Evolutionary conservation across 92 coral and sea anemone species (phyloP).

Genomic region (Nematostella vectensis): DNA sequence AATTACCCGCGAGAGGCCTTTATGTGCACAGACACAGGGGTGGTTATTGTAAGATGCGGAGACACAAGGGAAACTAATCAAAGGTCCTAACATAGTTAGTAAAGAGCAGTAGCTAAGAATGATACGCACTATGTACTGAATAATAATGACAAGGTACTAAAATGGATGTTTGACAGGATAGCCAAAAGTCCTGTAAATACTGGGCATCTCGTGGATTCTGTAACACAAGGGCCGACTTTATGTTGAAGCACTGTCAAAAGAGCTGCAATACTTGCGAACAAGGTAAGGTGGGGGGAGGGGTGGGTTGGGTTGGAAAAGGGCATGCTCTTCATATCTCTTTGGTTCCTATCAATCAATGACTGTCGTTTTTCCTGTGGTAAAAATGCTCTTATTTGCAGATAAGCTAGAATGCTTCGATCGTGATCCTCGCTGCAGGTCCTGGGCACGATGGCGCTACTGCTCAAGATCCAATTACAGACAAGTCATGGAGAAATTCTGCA

Average conservation of each 20-base stretch:
- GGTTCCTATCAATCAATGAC: not conserved
- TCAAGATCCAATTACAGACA: conserved; percentile 22
- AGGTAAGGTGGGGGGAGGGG: conserved; percentile 17
- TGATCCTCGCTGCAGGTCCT: conserved; percentile 58
- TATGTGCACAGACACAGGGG: too few relatives aligned
- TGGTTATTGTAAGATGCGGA: too few relatives aligned
- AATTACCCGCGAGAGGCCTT: too few relatives aligned
- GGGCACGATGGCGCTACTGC: conserved; percentile 66
- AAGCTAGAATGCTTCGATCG: conserved; percentile 50
- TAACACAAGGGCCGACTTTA: conserved; percentile 50
- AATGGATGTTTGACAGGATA: conserved; percentile 42
- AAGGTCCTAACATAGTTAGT: too few relatives aligned
- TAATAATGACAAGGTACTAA: too few relatives aligned
- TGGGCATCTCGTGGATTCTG: conserved; percentile 68
- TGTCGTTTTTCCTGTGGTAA: too few relatives aligned
- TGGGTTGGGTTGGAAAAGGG: not conserved
- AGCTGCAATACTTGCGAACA: conserved; percentile 68
- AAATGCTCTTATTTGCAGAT: conserved; percentile 6
- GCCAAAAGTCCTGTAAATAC: conserved; percentile 20
- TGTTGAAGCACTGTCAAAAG: conserved; percentile 57
- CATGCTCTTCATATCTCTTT: not conserved
- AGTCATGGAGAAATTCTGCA: conserved; percentile 43
- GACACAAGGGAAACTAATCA: too few relatives aligned
- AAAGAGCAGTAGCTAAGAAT: too few relatives aligned
- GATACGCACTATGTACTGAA: too few relatives aligned